These are phyloP conservation scores for Carcharodon carcharias DNA, from an alignment of 2,797 vertebrate genomes.

Conservation along the genomic window DNA sequence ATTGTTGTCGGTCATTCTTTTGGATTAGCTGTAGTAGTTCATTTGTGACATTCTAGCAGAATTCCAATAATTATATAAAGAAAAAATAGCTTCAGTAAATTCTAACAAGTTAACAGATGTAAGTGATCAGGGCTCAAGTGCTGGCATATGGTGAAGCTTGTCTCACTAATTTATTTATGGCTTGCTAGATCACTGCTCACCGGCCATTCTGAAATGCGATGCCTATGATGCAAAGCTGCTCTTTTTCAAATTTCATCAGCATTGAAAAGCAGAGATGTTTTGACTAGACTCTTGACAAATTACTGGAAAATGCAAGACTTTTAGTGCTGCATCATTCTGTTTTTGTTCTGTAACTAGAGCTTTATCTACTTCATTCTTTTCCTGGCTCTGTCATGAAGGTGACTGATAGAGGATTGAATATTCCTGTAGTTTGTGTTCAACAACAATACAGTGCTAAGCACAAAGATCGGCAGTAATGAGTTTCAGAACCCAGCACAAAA, in stretches of 20 bases:
- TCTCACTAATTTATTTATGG: conserved; percentile 22
- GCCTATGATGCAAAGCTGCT: background rate
- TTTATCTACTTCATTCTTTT: background rate
- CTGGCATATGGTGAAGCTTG: background rate
- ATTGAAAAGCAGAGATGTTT: background rate
- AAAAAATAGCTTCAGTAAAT: conserved; percentile 6
- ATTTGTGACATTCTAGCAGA: conserved; percentile 56
- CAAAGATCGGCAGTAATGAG: background rate
- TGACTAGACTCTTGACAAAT: background rate
- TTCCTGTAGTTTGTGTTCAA: background rate
- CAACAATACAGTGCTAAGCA: background rate
- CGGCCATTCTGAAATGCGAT: background rate
- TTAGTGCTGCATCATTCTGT: background rate
- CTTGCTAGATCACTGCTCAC: background rate
- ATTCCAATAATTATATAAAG: conserved; percentile 51
- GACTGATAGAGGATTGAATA: conserved; percentile 8
- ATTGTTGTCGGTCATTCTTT: conserved; percentile 43
- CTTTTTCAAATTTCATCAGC: background rate
- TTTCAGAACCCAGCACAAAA: background rate
- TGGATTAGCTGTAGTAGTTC: conserved; percentile 55
- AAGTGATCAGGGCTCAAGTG: background rate
- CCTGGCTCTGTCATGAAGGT: background rate
- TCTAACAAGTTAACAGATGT: background rate
- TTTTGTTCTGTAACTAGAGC: background rate
- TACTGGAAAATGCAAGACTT: background rate